Evolutionary conservation across 2,888 invertebrate genomes (phyloP), one percentile per base, ranked within the genome.

Genomic region (Malthinus seriepunctatus): DNA sequence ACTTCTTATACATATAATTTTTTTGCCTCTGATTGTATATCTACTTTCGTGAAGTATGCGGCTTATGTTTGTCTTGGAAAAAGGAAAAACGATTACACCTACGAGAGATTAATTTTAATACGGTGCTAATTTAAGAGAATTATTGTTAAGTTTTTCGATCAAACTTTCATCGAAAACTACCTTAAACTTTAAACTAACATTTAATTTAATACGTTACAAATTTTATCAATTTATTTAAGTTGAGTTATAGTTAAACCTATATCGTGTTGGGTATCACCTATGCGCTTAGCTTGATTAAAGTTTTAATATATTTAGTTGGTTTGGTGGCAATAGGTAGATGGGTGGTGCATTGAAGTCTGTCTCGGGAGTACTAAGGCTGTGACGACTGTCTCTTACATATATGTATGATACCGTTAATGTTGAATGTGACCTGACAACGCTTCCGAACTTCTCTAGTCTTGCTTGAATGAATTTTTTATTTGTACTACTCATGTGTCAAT

Each of bases 241-340:
- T 42, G 14, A 5, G 39, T 42, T 42, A 42, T 42, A 42, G 39
- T 42, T 42, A 15, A 42, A 23, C 23, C 15, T 42, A 23, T 42
- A 42, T 42, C 39, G 15, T 15, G 39, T 42, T n/a, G 39, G 23
- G 23, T 42, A 42, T 23, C 23, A 42, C 23, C 39, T 47, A 60
- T 60, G 53, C 63, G 64, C 62, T 66, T 63, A 62, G 62, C 63
- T 64, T 63, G 66, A 66, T 66, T 66, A 64, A 66, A 66, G 62
- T 66, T 66, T 64, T 60, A 66, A 64, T 60, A 64, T 66, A 66
- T 66, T 64, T 66, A 64, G 63, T 56, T 60, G 56, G 61, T 55
- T 50, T 52, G 58, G 51, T 57, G 49, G 57, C 50, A 42, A 51
- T 59, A 57, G 53, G 54, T 56, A 32, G 38, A 51, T 45, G 55